Evolutionary conservation across 2,797 vertebrate species (phyloP), one percentile per base, ranked within the genome.

Genomic region (Myiothlypis coronata): DNA sequence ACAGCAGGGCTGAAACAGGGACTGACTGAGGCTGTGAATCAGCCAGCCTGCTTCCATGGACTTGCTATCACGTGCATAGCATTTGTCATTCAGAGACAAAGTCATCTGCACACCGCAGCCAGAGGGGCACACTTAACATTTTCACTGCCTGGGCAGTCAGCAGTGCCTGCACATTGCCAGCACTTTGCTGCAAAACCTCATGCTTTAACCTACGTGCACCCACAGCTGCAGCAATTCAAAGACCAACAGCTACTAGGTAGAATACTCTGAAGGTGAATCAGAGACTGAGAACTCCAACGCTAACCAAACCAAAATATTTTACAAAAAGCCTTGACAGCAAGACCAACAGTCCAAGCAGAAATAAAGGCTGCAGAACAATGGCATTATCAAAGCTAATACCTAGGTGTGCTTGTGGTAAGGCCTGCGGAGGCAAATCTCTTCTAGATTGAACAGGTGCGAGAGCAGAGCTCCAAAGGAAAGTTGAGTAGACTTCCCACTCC

Each of bases 111-210:
- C 16, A 23, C 37, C 1, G 3, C 65, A 63, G 43, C 16, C 60
- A 53, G 71, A 52, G 52, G 34, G 22, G 21, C 30, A 30, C 30
- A 64, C 6, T n/a, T 44, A 18, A 70, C 12, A 10, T 72, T 32
- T 78, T 35, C 56, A 46, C 20, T 8, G 1, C 34, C 41, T 14
- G 28, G 23, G 63, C 4, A 6, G 39, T 14, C 3, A 2, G 65
- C 1, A 43, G 63, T 3, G 1, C 7, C 52, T 34, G 20, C 52
- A 8, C 0, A 3, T 19, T 37, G 37, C 41, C 43, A 46, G 37
- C 26, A 23, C 32, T 41, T 35, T 1, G 34, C 26, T 35, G 72
- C 37, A 71, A 83, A 83, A 18, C 24, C 35, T 85, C 14, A 2
- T 5, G 47, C 34, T 84, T 79, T 41, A 67, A 76, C 32, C 39